A percentile compares a stretch with the other conserved stretches of the same genome.
These are phyloP conservation scores for Agelastica alni DNA, from an alignment of 2,888 invertebrate genomes.

Conservation along the genomic window DNA sequence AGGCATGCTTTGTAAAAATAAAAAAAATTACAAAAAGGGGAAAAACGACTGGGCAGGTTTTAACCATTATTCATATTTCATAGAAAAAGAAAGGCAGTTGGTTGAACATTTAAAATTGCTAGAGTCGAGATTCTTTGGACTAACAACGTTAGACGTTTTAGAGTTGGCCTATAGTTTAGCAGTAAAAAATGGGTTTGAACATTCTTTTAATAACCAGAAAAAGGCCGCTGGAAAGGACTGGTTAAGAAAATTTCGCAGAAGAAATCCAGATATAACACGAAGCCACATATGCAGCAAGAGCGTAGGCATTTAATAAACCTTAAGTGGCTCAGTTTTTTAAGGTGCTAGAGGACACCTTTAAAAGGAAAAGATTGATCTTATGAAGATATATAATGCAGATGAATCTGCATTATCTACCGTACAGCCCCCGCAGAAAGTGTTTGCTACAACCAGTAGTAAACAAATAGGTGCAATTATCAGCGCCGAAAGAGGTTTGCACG, in stretches of 20 bases:
- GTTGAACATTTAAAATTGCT: slow-evolving; percentile 9
- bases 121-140: slow-evolving; percentile 14
- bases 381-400: slow-evolving; percentile 19
- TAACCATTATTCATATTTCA: neutral
- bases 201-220: slow-evolving; percentile 22
- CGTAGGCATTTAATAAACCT: slow-evolving; percentile 5
- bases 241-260: slow-evolving; percentile 19
- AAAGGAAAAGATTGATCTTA: neutral
- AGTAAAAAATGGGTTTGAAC: neutral
- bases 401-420: slow-evolving; percentile 21
- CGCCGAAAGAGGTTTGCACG: no score
- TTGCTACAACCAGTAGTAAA: slow-evolving; percentile 21
- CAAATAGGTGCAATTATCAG: no score
- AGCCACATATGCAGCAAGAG: no score
- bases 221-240: slow-evolving; percentile 18
- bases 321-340: slow-evolving; percentile 15
- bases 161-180: slow-evolving; percentile 2
- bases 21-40: neutral
- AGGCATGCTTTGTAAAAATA: slow-evolving; percentile 6
- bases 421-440: slow-evolving; percentile 22
- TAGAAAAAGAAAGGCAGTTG: slow-evolving; percentile 14
- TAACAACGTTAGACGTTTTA: no score
- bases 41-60: neutral
- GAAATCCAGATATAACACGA: slow-evolving; percentile 16
- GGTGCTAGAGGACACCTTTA: neutral